Conservation (phyloP, 2,888 invertebrate genomes). For the Lycia hirtaria region DNA sequence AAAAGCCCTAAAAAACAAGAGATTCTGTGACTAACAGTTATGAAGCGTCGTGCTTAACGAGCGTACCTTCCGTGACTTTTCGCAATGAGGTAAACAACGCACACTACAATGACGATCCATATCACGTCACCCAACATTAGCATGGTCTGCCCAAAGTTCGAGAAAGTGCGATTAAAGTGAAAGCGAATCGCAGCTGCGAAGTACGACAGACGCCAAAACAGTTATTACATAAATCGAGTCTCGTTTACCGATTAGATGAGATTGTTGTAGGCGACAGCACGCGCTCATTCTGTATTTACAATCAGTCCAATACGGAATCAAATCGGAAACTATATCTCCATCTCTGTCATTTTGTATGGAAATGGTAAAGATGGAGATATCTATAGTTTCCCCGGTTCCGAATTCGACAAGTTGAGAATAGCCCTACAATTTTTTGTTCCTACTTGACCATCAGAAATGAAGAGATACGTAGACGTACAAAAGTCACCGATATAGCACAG, state of each 20-base stretch:
- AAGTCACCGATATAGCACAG: no score
- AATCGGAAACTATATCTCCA: no score
- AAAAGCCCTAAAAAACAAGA: no score
- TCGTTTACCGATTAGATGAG: constrained; percentile 72
- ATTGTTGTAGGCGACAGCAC: constrained; percentile 47
- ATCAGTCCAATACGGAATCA: no score
- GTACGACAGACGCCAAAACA: constrained; percentile 61
- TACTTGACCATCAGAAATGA: no score
- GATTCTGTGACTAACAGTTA: neutral
- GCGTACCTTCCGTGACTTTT: constrained; percentile 19
- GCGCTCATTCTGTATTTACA: constrained; percentile 21
- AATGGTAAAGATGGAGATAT: no score
- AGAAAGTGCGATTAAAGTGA: constrained; percentile 78
- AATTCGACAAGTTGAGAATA: no score
- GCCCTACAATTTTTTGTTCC: no score
- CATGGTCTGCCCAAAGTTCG: constrained; percentile 61
- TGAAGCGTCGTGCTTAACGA: constrained; percentile 7
- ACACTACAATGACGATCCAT: constrained; percentile 22
- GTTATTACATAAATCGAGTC: constrained; percentile 70
- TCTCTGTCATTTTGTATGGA: no score
- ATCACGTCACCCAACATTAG: constrained; percentile 37
- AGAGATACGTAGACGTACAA: no score
- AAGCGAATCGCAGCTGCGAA: constrained; percentile 71
- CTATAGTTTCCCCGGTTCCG: no score
- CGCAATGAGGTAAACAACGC: constrained; percentile 3